Percentiles rank a stretch among this genome's conserved stretches.
Conservation (phyloP, 2,797 vertebrate species). For the Gymnothorax javanicus region DNA sequence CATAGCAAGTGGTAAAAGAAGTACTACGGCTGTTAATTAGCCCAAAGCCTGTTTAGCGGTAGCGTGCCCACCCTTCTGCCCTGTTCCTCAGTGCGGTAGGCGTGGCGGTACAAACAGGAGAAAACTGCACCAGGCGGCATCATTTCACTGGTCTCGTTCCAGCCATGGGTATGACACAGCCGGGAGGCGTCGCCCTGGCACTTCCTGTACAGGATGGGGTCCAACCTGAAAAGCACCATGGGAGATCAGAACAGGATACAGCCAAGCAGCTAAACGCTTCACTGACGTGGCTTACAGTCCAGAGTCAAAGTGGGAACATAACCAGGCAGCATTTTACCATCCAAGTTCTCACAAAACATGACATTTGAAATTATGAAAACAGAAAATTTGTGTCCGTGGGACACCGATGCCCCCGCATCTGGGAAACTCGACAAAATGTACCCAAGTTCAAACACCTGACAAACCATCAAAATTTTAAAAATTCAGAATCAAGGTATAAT, state of each 20-base stretch:
- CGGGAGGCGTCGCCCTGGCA: constrained; percentile 93
- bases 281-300: background rate
- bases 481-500: too few species aligned
- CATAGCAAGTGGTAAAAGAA: background rate
- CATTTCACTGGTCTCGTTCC: constrained; percentile 93
- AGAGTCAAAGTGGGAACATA: background rate
- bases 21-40: too few species aligned
- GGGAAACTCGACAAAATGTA: too few species aligned
- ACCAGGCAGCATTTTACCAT: background rate
- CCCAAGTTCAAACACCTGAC: too few species aligned
- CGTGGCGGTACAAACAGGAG: constrained; percentile 94
- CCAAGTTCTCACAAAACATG: background rate
- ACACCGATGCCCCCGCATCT: too few species aligned
- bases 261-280: background rate
- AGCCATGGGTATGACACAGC: constrained; percentile 90
- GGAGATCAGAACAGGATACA: background rate
- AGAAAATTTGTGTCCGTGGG: too few species aligned
- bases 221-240: constrained; percentile 71
- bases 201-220: constrained; percentile 90
- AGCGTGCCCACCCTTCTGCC: constrained; percentile 82
- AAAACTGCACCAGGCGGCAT: constrained; percentile 93
- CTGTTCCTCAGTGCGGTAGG: constrained; percentile 94
- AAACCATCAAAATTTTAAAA: too few species aligned
- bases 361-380: background rate
- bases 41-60: too few species aligned